Evolutionary conservation across 1,140 invertebrate genomes (phyloP).

Genomic region (Megalopta genalis): DNA sequence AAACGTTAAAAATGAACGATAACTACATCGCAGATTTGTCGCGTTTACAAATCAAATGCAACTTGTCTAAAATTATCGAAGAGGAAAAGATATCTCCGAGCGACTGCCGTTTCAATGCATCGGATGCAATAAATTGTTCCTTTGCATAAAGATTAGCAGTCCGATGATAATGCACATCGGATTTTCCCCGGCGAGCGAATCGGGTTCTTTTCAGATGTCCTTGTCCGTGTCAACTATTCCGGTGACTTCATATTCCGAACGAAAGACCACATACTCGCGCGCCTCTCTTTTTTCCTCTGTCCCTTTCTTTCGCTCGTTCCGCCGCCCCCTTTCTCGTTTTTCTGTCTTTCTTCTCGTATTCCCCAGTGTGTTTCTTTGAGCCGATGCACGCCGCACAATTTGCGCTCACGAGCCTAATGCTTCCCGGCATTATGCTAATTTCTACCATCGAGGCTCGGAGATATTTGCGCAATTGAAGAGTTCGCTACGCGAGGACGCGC

Average conservation of each 20-base stretch:
- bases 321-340: not conserved
- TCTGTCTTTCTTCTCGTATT: constrained; percentile 3
- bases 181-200: no score
- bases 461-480: constrained; percentile 67
- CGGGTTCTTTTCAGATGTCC: no score
- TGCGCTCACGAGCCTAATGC: constrained; percentile 62
- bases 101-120: no score
- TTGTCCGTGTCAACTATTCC: constrained; percentile 14
- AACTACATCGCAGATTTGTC: no score
- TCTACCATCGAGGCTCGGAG: constrained; percentile 54
- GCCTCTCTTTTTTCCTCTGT: no score
- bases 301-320: constrained; percentile 1
- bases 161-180: no score
- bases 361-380: constrained; percentile 49
- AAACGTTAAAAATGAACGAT: no score
- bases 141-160: no score
- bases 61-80: no score
- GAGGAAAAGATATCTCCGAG: no score
- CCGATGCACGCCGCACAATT: constrained; percentile 54
- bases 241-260: constrained; percentile 31
- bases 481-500: constrained; percentile 56
- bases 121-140: no score
- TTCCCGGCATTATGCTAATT: constrained; percentile 70
- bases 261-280: not conserved
- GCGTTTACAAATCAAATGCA: no score